These are phyloP conservation scores for Pogonognathellus flavescens DNA, from an alignment of 1,140 invertebrate species.

Conservation along the genomic window DNA sequence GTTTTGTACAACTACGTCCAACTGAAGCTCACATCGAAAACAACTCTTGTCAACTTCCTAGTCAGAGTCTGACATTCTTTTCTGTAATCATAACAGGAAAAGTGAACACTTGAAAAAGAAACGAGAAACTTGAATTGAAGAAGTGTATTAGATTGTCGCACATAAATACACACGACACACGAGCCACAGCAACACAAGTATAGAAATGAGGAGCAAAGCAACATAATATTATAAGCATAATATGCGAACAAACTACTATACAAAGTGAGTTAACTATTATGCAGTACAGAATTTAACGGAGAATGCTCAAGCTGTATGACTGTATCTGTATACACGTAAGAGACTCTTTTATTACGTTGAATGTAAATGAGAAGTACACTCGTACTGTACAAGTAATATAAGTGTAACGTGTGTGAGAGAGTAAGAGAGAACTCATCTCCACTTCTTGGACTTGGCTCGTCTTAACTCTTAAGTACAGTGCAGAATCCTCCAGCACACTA, in stretches of 20 bases:
- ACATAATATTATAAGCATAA: no score
- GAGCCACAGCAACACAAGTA: no score
- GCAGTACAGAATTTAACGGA: no score
- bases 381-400: not conserved
- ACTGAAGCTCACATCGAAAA: not conserved
- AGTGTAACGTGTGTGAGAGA: not conserved
- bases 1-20: not conserved
- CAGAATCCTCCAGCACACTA: conserved; percentile 17
- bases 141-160: not conserved
- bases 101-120: conserved; percentile 29
- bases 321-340: no score
- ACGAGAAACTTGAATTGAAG: conserved; percentile 23
- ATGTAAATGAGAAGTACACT: no score
- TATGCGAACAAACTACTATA: no score
- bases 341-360: no score
- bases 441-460: not conserved
- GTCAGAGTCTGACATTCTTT: not conserved
- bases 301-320: no score
- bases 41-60: not conserved
- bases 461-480: conserved; percentile 28
- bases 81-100: not conserved
- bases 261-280: no score
- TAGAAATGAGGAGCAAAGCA: no score
- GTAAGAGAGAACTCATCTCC: not conserved
- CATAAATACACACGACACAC: not conserved